Percentiles rank a stretch among this genome's conserved stretches.
Conservation (phyloP, 2,113 vertebrate genomes). For the Pachypanchax playfairii region DNA sequence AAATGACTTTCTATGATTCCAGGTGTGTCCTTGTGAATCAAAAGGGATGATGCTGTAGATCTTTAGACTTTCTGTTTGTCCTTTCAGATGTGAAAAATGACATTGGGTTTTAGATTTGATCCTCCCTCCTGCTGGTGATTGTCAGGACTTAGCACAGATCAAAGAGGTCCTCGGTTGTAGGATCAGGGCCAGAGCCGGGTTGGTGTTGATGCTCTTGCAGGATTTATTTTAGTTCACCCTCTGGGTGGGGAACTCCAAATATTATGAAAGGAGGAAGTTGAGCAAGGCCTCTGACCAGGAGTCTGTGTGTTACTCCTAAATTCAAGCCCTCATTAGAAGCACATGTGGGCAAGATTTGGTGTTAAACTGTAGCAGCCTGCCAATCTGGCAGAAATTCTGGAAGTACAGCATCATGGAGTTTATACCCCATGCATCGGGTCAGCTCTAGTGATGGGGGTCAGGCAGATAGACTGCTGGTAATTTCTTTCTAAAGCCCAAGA, state of each 20-base stretch:
- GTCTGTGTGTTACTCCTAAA: slow-evolving; percentile 51
- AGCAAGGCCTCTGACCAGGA: slow-evolving; percentile 62
- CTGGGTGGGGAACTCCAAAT: slow-evolving; percentile 77
- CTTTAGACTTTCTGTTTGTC: background rate
- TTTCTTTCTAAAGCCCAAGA: slow-evolving; percentile 62
- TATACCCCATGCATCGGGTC: slow-evolving; percentile 52
- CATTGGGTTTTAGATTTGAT: slow-evolving; percentile 51
- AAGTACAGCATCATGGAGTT: slow-evolving; percentile 35
- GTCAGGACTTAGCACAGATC: slow-evolving; percentile 67
- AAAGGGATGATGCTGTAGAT: background rate
- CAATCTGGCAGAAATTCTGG: slow-evolving; percentile 42
- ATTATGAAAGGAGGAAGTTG: slow-evolving; percentile 78
- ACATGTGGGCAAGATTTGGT: slow-evolving; percentile 65
- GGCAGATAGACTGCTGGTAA: slow-evolving; percentile 61
- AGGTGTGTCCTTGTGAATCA: no score
- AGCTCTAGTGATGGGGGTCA: slow-evolving; percentile 44
- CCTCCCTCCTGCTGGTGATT: slow-evolving; percentile 61
- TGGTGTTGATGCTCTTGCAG: slow-evolving; percentile 62
- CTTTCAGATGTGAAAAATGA: no score
- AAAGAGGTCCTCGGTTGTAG: slow-evolving; percentile 59
- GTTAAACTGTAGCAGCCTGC: slow-evolving; percentile 45
- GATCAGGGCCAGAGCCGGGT: slow-evolving; percentile 46
- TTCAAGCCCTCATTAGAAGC: slow-evolving; percentile 69
- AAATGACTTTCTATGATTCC: no score
- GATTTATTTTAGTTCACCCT: slow-evolving; percentile 76